phyloP scores from a whole-genome alignment of 2,113 vertebrate genomes.

The Callaeas wilsoni region DNA sequence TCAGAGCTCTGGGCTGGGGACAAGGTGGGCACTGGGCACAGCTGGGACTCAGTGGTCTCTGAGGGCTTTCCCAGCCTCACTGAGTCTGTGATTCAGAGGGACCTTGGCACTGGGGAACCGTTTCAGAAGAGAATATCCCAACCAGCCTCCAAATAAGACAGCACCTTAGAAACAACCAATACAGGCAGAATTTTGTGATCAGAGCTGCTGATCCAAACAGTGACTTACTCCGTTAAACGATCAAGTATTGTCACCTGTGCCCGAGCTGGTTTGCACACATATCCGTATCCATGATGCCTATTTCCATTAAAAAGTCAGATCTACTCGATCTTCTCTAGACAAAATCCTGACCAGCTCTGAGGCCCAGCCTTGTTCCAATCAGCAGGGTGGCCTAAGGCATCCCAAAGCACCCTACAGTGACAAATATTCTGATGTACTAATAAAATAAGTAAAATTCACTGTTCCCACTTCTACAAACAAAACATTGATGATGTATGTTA shows the following conservation, averaged over 20 bases:
- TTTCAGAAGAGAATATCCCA: neutral
- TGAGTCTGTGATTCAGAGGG: neutral
- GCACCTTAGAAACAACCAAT: neutral
- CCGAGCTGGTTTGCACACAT: neutral
- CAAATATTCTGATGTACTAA: neutral
- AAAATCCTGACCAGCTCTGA: neutral
- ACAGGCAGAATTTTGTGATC: neutral
- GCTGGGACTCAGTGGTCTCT: neutral
- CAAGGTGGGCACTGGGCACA: rapidly evolving
- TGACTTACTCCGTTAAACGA: neutral
- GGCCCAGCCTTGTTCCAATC: neutral
- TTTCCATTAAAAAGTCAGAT: neutral
- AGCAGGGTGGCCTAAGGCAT: neutral
- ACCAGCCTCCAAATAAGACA: neutral
- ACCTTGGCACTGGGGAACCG: neutral
- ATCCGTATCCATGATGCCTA: neutral
- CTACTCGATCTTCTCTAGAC: too few relatives aligned
- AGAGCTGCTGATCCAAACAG: neutral
- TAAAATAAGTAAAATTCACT: neutral
- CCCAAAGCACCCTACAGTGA: neutral
- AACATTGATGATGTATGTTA: neutral
- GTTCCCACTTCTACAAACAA: neutral
- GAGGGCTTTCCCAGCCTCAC: neutral
- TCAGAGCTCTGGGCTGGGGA: neutral
- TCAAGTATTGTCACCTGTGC: neutral